These are phyloP conservation scores for Scomber japonicus DNA, from an alignment of 2,113 vertebrate species.

Conservation along the genomic window DNA sequence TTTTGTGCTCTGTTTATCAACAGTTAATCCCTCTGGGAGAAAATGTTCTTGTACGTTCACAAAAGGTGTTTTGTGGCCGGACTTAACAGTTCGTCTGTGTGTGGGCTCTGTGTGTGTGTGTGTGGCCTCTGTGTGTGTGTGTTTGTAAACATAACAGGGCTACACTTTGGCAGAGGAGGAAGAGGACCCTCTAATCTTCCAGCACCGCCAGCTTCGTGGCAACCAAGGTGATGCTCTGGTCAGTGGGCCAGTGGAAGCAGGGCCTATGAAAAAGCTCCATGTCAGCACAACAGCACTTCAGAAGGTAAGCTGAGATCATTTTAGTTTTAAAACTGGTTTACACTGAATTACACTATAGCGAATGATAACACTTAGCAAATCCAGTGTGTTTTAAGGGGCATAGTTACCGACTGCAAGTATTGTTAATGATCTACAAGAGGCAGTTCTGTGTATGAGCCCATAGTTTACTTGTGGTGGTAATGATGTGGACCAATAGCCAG, in stretches of 20 bases:
- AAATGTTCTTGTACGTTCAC: constrained; percentile 51
- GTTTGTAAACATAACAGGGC: constrained; percentile 83
- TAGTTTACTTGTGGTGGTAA: constrained; percentile 31
- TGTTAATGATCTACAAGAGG: constrained; percentile 29
- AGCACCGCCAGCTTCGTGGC: constrained; percentile 91
- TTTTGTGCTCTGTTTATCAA: constrained; percentile 56
- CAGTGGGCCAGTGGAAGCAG: constrained; percentile 93
- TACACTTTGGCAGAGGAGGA: constrained; percentile 98
- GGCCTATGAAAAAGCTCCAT: constrained; percentile 98
- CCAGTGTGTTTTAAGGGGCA: constrained; percentile 29
- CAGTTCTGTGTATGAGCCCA: constrained; percentile 17
- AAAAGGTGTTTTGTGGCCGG: constrained; percentile 45
- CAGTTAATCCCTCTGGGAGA: constrained; percentile 32
- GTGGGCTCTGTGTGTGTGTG: constrained; percentile 54
- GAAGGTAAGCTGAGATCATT: constrained; percentile 85
- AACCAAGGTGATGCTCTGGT: constrained; percentile 91
- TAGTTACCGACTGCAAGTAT: constrained; percentile 1
- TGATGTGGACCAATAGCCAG: constrained; percentile 13
- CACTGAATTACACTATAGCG: too few relatives aligned
- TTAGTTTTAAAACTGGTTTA: not conserved
- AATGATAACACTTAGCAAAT: not conserved
- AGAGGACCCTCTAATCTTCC: constrained; percentile 96
- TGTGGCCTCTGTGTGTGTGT: constrained; percentile 29
- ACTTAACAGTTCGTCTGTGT: constrained; percentile 46
- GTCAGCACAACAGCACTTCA: constrained; percentile 99